Evolutionary conservation across 1,140 invertebrate genomes (phyloP), one percentile per base, ranked within the genome.

Genomic region (Gryllus bimaculatus): DNA sequence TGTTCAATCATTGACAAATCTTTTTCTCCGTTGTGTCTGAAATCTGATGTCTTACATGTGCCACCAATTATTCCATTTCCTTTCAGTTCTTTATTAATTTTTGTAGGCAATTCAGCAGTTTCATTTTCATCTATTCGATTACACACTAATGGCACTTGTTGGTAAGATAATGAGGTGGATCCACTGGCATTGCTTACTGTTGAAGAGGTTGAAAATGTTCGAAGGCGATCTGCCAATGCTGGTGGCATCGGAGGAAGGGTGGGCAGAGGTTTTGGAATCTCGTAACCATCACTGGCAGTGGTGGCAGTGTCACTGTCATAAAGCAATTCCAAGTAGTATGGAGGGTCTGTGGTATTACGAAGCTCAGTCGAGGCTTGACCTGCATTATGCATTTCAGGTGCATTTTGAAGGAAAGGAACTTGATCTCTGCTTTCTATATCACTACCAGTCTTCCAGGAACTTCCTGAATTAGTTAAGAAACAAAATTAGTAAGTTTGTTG

Each of bases 241-340:
- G 8, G 47, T 10, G 76, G 47, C 49, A 21, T 20, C 8, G 47
- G 15, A 18, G 78, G 18, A 48, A 49, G 26, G 48, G 76, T 79
- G 48, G 73, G 48, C 21, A 76, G 20, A 13, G 87, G 85, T 76
- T 88, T 83, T 15, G 90, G 90, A 20, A 91, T 84, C 84, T 91
- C 90, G 82, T 91, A 91, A 10, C 88, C 89, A 81, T 88, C 89
- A 73, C 84, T 84, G 4, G 85, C 83, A 47, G 84, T 83, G 7
- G 83, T 79, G 49, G 84, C 83, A 6, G 83, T 79, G 10, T 86
- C 82, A 49, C 86, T 84, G 48, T 86, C 84, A 8, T 85, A 83
- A 48, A 90, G 84, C 73, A 91, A 82, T 81, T 90, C 89, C 8
- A 91, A 82, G 82, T 91, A 91, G 80, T 90, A 90, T 0, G 89